Evolutionary conservation across 37 sponge, comb jelly and placozoan species (phyloP).

Genomic region (Oopsacas minuta): DNA sequence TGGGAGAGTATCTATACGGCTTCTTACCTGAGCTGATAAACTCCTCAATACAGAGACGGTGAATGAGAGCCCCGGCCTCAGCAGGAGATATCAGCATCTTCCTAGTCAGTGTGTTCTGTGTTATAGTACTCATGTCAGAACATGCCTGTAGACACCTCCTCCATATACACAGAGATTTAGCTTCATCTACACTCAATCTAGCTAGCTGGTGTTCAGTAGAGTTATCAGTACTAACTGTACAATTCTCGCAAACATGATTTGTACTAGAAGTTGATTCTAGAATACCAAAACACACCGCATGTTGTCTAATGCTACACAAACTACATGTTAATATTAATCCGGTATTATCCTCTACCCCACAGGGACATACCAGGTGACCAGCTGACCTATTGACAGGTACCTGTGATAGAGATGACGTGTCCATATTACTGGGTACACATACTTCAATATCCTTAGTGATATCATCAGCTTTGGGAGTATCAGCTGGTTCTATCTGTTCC

Average conservation of each 20-base stretch:
- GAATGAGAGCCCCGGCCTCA: slow-evolving; percentile 55
- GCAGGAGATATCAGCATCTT: neutral
- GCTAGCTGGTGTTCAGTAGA: neutral
- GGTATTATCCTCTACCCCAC: slow-evolving; percentile 35
- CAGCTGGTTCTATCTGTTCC: neutral
- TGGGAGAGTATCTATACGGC: neutral
- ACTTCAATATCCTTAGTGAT: neutral
- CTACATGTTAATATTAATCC: slow-evolving; percentile 68
- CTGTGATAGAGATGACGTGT: neutral
- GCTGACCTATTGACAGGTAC: neutral
- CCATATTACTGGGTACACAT: neutral
- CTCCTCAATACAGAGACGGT: slow-evolving; percentile 60
- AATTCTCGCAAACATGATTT: slow-evolving; percentile 56
- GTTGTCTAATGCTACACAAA: slow-evolving; percentile 57
- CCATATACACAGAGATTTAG: slow-evolving; percentile 57
- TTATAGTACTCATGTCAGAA: slow-evolving; percentile 29
- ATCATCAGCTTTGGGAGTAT: neutral
- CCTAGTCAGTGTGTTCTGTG: slow-evolving; percentile 29
- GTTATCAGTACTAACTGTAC: neutral
- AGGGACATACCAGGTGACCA: neutral
- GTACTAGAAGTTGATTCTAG: slow-evolving; percentile 40
- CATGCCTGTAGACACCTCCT: slow-evolving; percentile 53
- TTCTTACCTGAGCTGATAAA: slow-evolving; percentile 35
- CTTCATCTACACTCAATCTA: neutral
- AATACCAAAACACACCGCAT: slow-evolving; percentile 58